phyloP scores from a whole-genome alignment of 2,797 vertebrate genomes.

The Sciurus vulgaris region DNA sequence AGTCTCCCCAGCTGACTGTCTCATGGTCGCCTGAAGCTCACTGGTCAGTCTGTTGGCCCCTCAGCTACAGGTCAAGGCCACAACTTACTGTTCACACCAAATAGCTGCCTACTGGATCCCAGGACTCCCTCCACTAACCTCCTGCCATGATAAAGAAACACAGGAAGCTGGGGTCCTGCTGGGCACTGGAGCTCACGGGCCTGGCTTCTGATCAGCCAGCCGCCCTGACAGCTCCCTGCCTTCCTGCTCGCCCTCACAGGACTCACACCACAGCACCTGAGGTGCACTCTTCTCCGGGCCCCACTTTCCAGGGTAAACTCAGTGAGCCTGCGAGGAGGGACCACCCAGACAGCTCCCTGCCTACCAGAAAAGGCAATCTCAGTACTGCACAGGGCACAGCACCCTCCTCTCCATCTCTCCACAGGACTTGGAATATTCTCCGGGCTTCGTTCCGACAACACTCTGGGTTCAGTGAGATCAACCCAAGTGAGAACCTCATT shows the following conservation, averaged over 20 bases:
- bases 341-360: neutral
- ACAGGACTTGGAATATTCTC: neutral
- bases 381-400: neutral
- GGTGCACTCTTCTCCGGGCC: neutral
- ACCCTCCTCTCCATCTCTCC: neutral
- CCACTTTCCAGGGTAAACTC: neutral
- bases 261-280: neutral
- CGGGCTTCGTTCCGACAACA: neutral
- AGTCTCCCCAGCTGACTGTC: neutral
- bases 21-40: neutral
- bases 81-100: neutral
- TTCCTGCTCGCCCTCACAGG: neutral
- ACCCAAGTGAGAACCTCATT: conserved; percentile 56
- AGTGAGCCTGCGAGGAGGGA: neutral
- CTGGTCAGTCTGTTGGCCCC: neutral
- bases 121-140: neutral
- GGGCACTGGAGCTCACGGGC: neutral
- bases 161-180: neutral
- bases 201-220: neutral
- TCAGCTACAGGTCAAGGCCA: neutral
- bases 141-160: neutral
- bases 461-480: conserved; percentile 54
- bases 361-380: neutral
- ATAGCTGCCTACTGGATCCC: neutral
- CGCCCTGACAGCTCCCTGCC: neutral